Conservation (phyloP, 2,797 vertebrate genomes). For the Myotis vivesi region DNA sequence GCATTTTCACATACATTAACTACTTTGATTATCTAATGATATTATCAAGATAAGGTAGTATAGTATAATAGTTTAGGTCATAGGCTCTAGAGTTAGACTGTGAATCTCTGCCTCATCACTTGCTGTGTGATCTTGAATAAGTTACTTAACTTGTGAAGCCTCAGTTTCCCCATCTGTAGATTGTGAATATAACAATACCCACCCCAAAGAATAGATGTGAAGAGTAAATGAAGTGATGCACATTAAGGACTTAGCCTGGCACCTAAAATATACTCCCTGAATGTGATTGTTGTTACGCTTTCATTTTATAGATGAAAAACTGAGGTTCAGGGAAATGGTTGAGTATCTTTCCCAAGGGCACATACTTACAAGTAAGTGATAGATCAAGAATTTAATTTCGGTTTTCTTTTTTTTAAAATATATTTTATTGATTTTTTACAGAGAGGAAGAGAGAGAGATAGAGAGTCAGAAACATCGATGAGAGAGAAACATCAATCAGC, state of each 20-base stretch:
- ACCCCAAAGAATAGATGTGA: background rate
- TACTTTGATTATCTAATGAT: background rate
- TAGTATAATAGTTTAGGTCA: background rate
- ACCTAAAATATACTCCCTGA: background rate
- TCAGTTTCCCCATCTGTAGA: background rate
- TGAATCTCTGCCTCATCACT: background rate
- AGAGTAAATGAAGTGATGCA: background rate
- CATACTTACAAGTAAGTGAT: background rate
- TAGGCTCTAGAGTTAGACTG: background rate
- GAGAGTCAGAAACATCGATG: too few relatives aligned
- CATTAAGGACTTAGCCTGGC: background rate
- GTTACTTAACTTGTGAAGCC: background rate
- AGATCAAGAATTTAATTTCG: background rate
- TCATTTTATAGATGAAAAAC: background rate
- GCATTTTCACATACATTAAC: background rate
- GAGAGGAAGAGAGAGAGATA: too few relatives aligned
- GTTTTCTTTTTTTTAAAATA: too few relatives aligned
- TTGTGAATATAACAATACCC: background rate
- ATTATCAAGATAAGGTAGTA: background rate
- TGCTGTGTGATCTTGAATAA: background rate
- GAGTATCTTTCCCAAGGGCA: background rate
- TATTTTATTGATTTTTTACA: too few relatives aligned
- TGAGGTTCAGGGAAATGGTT: background rate
- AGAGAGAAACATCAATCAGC: too few relatives aligned
- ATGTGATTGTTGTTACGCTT: background rate